These are phyloP conservation scores for Semicossyphus pulcher DNA, from an alignment of 2,113 vertebrate species.

Conservation along the genomic window DNA sequence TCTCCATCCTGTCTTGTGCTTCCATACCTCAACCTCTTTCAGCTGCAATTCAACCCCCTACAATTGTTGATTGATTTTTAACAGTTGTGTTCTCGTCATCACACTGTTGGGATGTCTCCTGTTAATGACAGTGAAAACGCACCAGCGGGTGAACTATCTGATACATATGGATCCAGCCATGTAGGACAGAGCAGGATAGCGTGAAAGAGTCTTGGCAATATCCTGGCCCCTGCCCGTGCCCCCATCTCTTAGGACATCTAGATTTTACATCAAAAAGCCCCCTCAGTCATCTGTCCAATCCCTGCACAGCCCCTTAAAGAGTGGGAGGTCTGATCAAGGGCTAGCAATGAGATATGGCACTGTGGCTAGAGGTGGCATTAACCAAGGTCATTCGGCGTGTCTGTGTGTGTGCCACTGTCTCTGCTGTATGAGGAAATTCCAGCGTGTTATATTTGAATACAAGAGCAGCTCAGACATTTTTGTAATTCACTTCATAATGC, in stretches of 20 bases:
- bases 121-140: neutral
- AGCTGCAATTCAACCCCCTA: too few relatives aligned
- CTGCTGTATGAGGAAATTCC: conserved; percentile 31
- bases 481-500: conserved; percentile 48
- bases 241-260: neutral
- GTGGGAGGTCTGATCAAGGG: conserved; percentile 60
- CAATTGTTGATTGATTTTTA: too few relatives aligned
- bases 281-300: conserved; percentile 32
- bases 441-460: conserved; percentile 20
- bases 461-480: conserved; percentile 26
- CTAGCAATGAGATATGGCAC: conserved; percentile 47
- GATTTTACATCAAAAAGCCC: conserved; percentile 18
- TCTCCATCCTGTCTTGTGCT: too few relatives aligned
- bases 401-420: conserved; percentile 29
- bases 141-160: conserved; percentile 19
- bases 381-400: conserved; percentile 68
- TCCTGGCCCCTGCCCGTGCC: neutral
- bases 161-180: conserved; percentile 37
- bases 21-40: too few relatives aligned
- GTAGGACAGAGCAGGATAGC: conserved; percentile 22
- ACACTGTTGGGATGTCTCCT: neutral
- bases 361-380: conserved; percentile 55
- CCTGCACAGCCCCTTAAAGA: conserved; percentile 28
- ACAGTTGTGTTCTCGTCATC: too few relatives aligned
- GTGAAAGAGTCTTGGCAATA: conserved; percentile 10